Conservation (phyloP, 2,888 invertebrate species). For the Venustoraphidia nigricollis region DNA sequence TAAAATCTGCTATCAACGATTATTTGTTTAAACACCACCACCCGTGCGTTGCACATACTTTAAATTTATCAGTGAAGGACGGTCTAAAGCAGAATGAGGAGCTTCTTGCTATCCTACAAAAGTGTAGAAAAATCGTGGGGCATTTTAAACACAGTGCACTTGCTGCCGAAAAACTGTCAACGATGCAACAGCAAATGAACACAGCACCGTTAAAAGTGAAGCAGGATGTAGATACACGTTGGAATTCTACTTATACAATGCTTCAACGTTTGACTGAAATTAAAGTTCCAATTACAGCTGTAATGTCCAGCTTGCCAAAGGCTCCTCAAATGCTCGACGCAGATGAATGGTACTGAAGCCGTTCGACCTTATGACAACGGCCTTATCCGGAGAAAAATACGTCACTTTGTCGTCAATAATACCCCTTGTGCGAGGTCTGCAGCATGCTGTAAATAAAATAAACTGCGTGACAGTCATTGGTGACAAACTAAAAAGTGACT, state of each 20-base stretch:
- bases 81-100: no score
- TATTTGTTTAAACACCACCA: background rate
- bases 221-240: constrained; percentile 16
- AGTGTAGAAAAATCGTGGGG: constrained; percentile 14
- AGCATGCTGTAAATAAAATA: constrained; percentile 9
- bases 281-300: constrained; percentile 13
- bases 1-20: constrained; percentile 3
- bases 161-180: constrained; percentile 10
- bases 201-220: constrained; percentile 14
- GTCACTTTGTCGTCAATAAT: constrained; percentile 15
- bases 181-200: constrained; percentile 14
- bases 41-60: constrained; percentile 2
- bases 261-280: constrained; percentile 12
- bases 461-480: constrained; percentile 1
- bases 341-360: constrained; percentile 15
- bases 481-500: background rate
- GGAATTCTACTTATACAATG: constrained; percentile 15
- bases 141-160: constrained; percentile 15
- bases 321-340: constrained; percentile 10
- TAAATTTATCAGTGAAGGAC: constrained; percentile 4
- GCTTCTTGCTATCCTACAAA: constrained; percentile 6
- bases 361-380: constrained; percentile 12
- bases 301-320: constrained; percentile 9
- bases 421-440: constrained; percentile 13
- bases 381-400: constrained; percentile 16